Conservation (phyloP, 2,888 invertebrate genomes). For the Tetheella fluctuosa region DNA sequence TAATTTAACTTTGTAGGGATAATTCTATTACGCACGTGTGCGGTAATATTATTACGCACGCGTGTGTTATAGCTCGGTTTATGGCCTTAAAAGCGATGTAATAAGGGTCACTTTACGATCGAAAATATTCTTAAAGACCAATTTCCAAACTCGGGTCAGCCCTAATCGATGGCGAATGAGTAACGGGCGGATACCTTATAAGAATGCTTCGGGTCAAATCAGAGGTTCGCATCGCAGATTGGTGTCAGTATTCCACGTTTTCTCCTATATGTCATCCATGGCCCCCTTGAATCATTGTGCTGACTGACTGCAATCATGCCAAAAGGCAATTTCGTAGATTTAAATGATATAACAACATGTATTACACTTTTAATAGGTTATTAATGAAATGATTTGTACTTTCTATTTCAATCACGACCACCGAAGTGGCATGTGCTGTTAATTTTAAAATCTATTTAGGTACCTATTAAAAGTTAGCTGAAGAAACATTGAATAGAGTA, state of each 20-base stretch:
- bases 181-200: constrained; percentile 78
- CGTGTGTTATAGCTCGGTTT: no score
- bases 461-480: background rate
- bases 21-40: no score
- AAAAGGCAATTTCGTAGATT: constrained; percentile 36
- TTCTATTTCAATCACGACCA: constrained; percentile 66
- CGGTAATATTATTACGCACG: no score
- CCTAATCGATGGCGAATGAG: constrained; percentile 63
- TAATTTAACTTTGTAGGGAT: no score
- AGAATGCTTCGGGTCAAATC: constrained; percentile 75
- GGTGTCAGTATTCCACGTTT: constrained; percentile 78
- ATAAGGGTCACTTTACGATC: no score
- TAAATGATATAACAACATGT: constrained; percentile 28
- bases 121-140: no score
- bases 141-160: constrained; percentile 39
- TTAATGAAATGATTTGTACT: constrained; percentile 58
- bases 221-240: constrained; percentile 72
- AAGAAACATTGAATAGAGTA: background rate
- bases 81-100: no score
- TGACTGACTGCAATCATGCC: constrained; percentile 41
- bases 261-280: constrained; percentile 72
- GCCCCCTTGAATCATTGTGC: constrained; percentile 50
- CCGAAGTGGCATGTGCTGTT: constrained; percentile 9
- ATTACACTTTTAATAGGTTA: constrained; percentile 19
- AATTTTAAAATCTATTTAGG: constrained; percentile 6